Conservation (phyloP, 2,888 invertebrate species). For the Erebia ligea region DNA sequence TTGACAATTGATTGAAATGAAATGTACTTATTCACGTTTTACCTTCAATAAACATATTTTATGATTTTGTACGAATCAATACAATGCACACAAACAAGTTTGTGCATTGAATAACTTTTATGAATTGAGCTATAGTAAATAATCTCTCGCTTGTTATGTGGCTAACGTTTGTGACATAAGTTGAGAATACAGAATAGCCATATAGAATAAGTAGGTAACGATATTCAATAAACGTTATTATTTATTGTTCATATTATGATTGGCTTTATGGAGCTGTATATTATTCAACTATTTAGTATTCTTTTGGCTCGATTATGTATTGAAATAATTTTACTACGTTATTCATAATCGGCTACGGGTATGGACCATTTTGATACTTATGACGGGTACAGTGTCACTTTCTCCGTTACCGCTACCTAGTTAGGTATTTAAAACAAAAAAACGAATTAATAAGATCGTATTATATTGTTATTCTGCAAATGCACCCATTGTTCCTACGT, state of each 20-base stretch:
- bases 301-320: background rate
- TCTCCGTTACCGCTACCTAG: background rate
- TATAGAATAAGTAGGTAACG: background rate
- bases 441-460: background rate
- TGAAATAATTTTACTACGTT: background rate
- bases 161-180: background rate
- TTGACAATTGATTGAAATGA: conserved; percentile 3
- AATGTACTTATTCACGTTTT: background rate
- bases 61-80: background rate
- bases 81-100: background rate
- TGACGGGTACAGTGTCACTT: background rate
- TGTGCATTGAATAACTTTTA: too few relatives aligned
- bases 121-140: background rate
- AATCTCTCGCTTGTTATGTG: background rate
- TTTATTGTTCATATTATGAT: background rate
- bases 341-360: background rate
- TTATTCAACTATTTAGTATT: background rate
- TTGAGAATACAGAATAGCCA: background rate
- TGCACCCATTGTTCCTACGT: conserved; percentile 11
- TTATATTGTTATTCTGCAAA: conserved; percentile 6
- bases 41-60: conserved; percentile 3
- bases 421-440: conserved; percentile 1
- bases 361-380: background rate
- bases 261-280: background rate
- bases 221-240: background rate